These are phyloP conservation scores for Rhea americana DNA, from an alignment of 2,113 vertebrate genomes.

Conservation along the genomic window DNA sequence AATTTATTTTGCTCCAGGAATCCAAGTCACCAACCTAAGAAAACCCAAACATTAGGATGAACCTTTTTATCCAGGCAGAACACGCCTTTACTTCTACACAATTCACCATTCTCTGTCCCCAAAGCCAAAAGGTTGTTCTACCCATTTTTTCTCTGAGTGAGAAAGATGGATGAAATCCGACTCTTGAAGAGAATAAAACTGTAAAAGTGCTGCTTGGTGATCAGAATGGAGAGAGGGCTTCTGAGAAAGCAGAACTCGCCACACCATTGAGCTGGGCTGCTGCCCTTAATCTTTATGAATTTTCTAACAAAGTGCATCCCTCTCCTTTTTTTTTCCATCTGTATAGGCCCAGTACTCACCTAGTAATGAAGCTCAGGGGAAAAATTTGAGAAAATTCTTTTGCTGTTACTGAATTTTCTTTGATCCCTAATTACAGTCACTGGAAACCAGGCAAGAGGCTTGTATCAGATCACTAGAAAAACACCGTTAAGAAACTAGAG, in stretches of 20 bases:
- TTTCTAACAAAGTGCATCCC: not conserved
- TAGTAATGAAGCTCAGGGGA: not conserved
- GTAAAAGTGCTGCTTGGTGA: fast-evolving
- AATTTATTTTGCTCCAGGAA: not conserved
- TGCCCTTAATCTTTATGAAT: fast-evolving
- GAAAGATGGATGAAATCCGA: not conserved
- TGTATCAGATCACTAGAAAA: not conserved
- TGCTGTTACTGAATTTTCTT: not conserved
- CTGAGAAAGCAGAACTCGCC: not conserved
- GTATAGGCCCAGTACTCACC: not conserved
- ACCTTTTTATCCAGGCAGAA: not conserved
- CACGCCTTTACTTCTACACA: not conserved
- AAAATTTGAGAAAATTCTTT: not conserved
- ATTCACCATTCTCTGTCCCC: fast-evolving
- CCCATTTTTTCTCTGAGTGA: not conserved
- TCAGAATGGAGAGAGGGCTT: not conserved
- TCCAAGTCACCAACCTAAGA: not conserved
- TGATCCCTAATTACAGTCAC: not conserved
- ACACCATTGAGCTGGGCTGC: not conserved
- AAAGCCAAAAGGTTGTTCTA: not conserved
- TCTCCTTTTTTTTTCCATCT: not conserved
- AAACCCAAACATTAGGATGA: not conserved
- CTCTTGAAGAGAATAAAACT: not conserved
- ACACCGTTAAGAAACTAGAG: not conserved
- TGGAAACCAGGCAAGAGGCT: not conserved